Base-by-base conservation (phyloP, 2,797 vertebrate genomes). In the Melanotaenia nigrans region DNA sequence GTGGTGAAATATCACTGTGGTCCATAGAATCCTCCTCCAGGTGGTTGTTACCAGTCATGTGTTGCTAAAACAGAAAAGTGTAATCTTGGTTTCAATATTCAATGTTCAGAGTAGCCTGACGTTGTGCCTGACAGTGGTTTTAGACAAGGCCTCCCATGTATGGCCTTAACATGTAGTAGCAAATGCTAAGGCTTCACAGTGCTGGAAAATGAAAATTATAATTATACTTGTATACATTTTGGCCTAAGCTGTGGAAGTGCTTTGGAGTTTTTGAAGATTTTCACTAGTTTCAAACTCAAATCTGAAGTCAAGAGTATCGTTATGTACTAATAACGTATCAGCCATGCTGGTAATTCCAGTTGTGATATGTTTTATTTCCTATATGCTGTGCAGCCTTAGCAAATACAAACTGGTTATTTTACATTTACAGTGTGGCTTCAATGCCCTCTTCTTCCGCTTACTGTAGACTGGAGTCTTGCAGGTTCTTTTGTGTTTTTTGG, bases 351-450 rank as follows among this genome's bases (percentile, higher is more conserved):
- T 30, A 66, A 74, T 38, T 56, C 10, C 49, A 53, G 40, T 51
- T 57, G 16, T 22, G 62, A 73, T 67, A n/a, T 65, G 35, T 49
- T 71, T 65, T 68, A 62, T 54, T 13, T n/a, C 42, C 55, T 42
- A 4, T 65, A 68, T 65, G 40, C 82, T 78, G 84, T 88, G 87
- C 89, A 92, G 88, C 88, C 88, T 90, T 82, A 72, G 89, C 81
- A 75, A 79, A 85, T 65, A 81, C 73, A 81, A 86, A 79, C 84
- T 87, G 85, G 83, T 90, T 90, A 87, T 89, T 86, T 79, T 85
- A 81, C 89, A 90, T 90, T 91, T 90, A 90, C 88, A 92, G 89
- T 85, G 88, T 90, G 90, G 90, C 89, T 89, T 83, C 90, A 83
- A 87, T 75, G 90, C 87, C 87, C 87, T 87, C 79, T 90, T 85